Base-by-base conservation (phyloP, 2,888 invertebrate genomes). In the Dendrolimus houi region DNA sequence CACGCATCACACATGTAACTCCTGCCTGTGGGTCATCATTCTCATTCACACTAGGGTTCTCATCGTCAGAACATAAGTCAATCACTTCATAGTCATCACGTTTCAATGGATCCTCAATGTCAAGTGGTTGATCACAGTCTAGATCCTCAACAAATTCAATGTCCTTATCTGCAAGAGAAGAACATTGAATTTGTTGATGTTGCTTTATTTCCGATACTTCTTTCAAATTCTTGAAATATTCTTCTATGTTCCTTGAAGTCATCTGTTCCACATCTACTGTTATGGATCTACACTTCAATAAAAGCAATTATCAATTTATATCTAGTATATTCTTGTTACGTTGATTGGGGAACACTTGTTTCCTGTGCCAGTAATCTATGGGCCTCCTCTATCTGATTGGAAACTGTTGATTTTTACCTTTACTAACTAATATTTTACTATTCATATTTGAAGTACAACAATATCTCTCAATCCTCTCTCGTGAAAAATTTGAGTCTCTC, bases 21-120 rank as follows among this genome's bases (percentile, higher is more conserved):
- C 83, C 87, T 12, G 74, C 85, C 40, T 83, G 81, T 9, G 88
- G 90, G 66, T 87, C 90, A 72, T 82, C 85, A 64, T 89, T 89
- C 66, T 89, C 88, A 63, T 88, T 88, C 9, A 75, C 84, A 71
- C 77, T 77, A 53, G 79, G 67, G 65, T 73, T 75, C 61, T 94
- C 94, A 66, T 94, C 94, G 59, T 94, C 94, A 1, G 94, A 94
- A 77, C 94, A 94, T 72, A 94, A 88, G 75, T 94, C 93, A 67
- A 94, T 94, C 74, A 93, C 92, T 71, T 93, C 92, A 82, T 85
- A 85, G 12, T 83, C 86, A 54, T 85, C 85, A 41, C 67, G 61
- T 58, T 83, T 82, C 57, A 88, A 67, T 8, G 87, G 86, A 63
- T 88, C 87, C 47, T 87, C 86, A 2, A 63, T 62, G 14, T 79